Conservation (phyloP, 2,888 invertebrate genomes). For the Auanema freiburgensis region DNA sequence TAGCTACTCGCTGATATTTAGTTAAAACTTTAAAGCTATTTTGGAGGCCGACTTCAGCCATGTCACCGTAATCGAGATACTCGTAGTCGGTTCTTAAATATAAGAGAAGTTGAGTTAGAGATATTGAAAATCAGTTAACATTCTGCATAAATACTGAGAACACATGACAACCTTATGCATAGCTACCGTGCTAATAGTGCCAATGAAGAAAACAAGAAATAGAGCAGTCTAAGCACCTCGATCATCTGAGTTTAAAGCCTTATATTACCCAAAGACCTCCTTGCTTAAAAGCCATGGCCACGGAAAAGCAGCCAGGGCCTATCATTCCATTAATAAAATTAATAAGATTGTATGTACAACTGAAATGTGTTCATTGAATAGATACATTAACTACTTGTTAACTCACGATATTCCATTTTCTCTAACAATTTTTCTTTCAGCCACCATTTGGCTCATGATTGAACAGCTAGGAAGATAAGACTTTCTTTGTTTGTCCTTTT, state of each 20-base stretch:
- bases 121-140: slow-evolving; percentile 17
- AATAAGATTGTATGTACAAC: slow-evolving; percentile 4
- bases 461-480: too few relatives aligned
- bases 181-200: slow-evolving; percentile 43
- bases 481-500: too few relatives aligned
- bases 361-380: too few relatives aligned
- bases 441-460: too few relatives aligned
- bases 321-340: slow-evolving; percentile 10
- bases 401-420: too few relatives aligned
- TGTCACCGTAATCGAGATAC: slow-evolving; percentile 64
- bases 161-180: slow-evolving; percentile 49
- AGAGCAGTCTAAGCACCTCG: slow-evolving; percentile 40
- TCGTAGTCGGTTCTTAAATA: slow-evolving; percentile 36
- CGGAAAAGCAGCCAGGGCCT: slow-evolving; percentile 8
- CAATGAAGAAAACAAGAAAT: slow-evolving; percentile 40
- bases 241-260: neutral
- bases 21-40: slow-evolving; percentile 30
- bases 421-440: too few relatives aligned
- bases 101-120: neutral
- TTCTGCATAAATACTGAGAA: slow-evolving; percentile 43
- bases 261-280: slow-evolving; percentile 6
- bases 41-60: slow-evolving; percentile 61
- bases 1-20: slow-evolving; percentile 25
- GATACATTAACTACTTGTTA: too few relatives aligned
- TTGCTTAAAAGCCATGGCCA: slow-evolving; percentile 10